These are phyloP conservation scores for Acanthaster planci DNA, from an alignment of 35 echinoderm and acorn worm species.

Conservation along the genomic window DNA sequence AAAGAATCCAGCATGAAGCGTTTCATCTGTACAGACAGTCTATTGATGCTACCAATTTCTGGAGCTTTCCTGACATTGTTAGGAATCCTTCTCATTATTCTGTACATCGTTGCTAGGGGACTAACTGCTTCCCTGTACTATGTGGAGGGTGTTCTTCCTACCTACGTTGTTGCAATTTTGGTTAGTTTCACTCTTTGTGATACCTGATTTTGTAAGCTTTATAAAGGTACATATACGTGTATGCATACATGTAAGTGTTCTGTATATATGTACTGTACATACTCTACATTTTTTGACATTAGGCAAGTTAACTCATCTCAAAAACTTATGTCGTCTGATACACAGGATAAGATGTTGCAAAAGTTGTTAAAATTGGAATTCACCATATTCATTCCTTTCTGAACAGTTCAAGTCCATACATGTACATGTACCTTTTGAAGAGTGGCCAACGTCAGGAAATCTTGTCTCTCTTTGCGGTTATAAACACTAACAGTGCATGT, in stretches of 20 bases:
- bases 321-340: too few species aligned
- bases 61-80: constrained; percentile 72
- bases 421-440: too few species aligned
- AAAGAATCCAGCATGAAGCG: constrained; percentile 9
- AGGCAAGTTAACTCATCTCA: too few species aligned
- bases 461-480: too few species aligned
- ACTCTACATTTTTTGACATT: too few species aligned
- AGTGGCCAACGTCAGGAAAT: too few species aligned
- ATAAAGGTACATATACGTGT: not conserved
- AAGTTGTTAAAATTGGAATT: too few species aligned
- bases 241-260: not conserved
- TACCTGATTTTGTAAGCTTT: not conserved
- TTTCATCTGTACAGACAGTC: constrained; percentile 77
- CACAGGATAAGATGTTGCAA: too few species aligned
- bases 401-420: too few species aligned
- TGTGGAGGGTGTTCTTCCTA: constrained; percentile 71
- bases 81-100: constrained; percentile 68
- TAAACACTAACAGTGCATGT: too few species aligned
- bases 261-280: too few species aligned
- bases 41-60: constrained; percentile 75
- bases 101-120: constrained; percentile 77
- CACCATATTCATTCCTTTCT: too few species aligned
- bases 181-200: constrained; percentile 53
- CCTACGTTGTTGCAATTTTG: constrained; percentile 70
- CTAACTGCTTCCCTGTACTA: constrained; percentile 76